Evolutionary conservation across 2,113 vertebrate species (phyloP), one percentile per base, ranked within the genome.

Genomic region (Stictonetta naevosa): DNA sequence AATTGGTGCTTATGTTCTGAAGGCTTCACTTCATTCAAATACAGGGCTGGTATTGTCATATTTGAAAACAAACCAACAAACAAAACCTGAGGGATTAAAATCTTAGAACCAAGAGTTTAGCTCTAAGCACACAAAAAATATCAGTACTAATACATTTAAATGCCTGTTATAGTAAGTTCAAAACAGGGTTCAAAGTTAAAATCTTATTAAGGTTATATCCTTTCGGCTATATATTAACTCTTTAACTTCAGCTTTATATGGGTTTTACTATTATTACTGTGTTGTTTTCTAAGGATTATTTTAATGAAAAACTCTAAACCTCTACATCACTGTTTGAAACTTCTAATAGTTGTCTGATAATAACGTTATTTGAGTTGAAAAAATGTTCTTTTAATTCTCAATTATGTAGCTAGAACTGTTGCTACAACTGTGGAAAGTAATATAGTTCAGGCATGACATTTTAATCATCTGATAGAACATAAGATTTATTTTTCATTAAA

Each of bases 401-500:
- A 67, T 95, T 92, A 46, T 48, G 40, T 85, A 85, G 42, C 62
- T 69, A 69, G 25, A 56, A 72, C 17, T 85, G 16, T 50, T 71
- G n/a, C 46, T 52, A 50, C 46, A 28, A 50, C 34, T 71, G 25
- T 71, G 46, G 46, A 71, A 52, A 67, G 64, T 74, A 59, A n/a
- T 69, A 21, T 8, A 79, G 42, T 88, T 79, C 34, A 85, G 48
- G 8, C 53, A 85, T 90, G 75, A 90, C 55, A 85, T 92, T 92
- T 88, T 77, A 69, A 62, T 85, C 25, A 73, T 90, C 44, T 69
- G 67, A 80, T 88, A 44, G 44, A 68, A 34, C 6, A 10, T 55
- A 86, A 74, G 31, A 83, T 88, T 56, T 83, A 44, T n/a, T 76
- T 95, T 91, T 82, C 48, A 58, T 92, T 85, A 23, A 79, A 79